A percentile compares a stretch with the other conserved stretches of the same genome.
phyloP scores from a whole-genome alignment of 2,888 invertebrate species.

The Nemotelus nigrinus region DNA sequence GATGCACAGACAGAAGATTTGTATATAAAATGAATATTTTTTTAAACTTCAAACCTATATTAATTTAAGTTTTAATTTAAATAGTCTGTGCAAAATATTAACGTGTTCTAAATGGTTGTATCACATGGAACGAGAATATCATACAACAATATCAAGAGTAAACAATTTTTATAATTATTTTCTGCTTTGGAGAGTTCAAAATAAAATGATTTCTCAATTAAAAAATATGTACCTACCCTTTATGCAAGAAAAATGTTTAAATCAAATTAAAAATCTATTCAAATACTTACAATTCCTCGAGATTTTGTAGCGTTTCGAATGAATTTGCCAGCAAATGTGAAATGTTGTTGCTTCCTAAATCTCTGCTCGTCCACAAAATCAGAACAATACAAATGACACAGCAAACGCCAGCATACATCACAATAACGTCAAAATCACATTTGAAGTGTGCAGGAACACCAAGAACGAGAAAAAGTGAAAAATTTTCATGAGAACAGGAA shows the following conservation, averaged over 20 bases:
- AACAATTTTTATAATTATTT: too few relatives aligned
- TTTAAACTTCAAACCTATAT: too few relatives aligned
- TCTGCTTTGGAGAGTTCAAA: too few relatives aligned
- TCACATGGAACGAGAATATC: too few relatives aligned
- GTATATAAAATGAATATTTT: too few relatives aligned
- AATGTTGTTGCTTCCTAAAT: slow-evolving; percentile 84
- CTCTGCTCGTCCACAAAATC: slow-evolving; percentile 68
- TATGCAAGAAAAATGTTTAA: background rate
- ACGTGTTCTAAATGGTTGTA: too few relatives aligned
- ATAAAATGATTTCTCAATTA: too few relatives aligned
- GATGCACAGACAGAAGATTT: too few relatives aligned
- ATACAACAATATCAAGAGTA: too few relatives aligned
- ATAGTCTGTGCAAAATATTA: too few relatives aligned
- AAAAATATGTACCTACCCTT: too few relatives aligned
- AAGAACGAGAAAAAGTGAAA: background rate
- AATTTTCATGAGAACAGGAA: background rate
- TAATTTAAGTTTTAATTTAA: too few relatives aligned
- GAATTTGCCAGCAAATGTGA: slow-evolving; percentile 76
- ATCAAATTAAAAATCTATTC: background rate
- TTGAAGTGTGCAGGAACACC: background rate
- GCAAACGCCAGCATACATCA: slow-evolving; percentile 2
- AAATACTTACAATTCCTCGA: slow-evolving; percentile 79
- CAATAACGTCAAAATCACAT: background rate
- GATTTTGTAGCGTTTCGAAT: slow-evolving; percentile 72
- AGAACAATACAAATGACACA: slow-evolving; percentile 41